phyloP scores from a whole-genome alignment of 2,888 invertebrate genomes.

The Odontocolon sp. region DNA sequence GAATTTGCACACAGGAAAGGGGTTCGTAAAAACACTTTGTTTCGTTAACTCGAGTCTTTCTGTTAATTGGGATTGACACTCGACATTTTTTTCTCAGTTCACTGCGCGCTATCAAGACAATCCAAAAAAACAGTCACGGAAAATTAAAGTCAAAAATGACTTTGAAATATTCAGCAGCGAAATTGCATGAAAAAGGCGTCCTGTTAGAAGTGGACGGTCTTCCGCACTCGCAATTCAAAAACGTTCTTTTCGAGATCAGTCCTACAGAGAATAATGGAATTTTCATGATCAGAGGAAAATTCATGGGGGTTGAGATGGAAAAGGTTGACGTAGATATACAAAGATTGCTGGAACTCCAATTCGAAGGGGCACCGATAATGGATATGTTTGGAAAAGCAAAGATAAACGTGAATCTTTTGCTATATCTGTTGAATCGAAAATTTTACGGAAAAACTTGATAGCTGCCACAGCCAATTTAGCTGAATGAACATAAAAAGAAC shows the following conservation, averaged over 20 bases:
- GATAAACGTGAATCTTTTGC: slow-evolving; percentile 89
- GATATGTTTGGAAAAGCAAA: slow-evolving; percentile 90
- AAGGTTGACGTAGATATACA: slow-evolving; percentile 87
- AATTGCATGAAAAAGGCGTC: slow-evolving; percentile 87
- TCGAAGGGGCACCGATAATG: slow-evolving; percentile 89
- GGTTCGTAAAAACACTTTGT: slow-evolving; percentile 77
- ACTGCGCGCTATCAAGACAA: slow-evolving; percentile 82
- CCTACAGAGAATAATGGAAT: slow-evolving; percentile 86
- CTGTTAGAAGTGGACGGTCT: slow-evolving; percentile 87
- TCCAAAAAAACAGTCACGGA: slow-evolving; percentile 70
- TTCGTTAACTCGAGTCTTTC: not conserved
- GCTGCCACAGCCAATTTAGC: not conserved
- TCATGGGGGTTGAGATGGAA: slow-evolving; percentile 90
- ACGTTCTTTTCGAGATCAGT: slow-evolving; percentile 88
- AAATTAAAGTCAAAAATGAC: slow-evolving; percentile 84
- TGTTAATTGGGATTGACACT: not conserved
- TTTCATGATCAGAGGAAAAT: slow-evolving; percentile 87
- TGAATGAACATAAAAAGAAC: not conserved
- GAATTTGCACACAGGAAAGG: slow-evolving; percentile 87
- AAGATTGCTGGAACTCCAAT: slow-evolving; percentile 88
- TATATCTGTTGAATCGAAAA: slow-evolving; percentile 89
- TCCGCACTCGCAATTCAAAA: slow-evolving; percentile 87
- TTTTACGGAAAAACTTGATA: slow-evolving; percentile 85
- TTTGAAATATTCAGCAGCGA: slow-evolving; percentile 86
- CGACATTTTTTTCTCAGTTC: slow-evolving; percentile 79